Evolutionary conservation across 2,113 vertebrate species (phyloP).

Genomic region (Vicugna pacos): DNA sequence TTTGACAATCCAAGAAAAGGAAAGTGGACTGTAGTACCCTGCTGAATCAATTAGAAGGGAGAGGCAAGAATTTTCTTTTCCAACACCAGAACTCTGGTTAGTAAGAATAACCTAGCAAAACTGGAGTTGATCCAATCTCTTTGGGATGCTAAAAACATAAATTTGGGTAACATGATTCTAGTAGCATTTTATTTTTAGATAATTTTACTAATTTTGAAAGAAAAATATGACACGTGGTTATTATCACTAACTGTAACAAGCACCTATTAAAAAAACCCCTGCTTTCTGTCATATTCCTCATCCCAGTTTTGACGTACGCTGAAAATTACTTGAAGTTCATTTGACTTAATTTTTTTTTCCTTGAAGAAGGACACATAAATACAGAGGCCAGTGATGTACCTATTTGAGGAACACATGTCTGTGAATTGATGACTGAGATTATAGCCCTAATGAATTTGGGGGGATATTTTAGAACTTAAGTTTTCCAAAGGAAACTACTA

Average conservation of each 20-base stretch:
- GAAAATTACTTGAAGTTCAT: background rate
- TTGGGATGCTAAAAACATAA: background rate
- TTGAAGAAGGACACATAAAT: background rate
- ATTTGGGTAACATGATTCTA: slow-evolving; percentile 14
- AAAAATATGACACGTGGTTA: background rate
- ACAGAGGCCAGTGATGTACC: background rate
- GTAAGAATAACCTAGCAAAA: background rate
- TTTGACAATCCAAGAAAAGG: slow-evolving; percentile 25
- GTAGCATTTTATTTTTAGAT: background rate
- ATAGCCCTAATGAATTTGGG: background rate
- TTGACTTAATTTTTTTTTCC: background rate
- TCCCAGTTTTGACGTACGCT: background rate
- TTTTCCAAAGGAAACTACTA: background rate
- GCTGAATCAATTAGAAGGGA: background rate
- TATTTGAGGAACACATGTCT: background rate
- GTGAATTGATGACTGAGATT: background rate
- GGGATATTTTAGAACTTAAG: background rate
- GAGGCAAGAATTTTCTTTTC: background rate
- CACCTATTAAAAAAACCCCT: background rate
- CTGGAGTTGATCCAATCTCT: background rate
- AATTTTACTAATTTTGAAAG: background rate
- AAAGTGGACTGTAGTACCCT: background rate
- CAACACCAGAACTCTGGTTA: background rate
- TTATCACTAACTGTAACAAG: background rate
- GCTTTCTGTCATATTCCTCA: background rate